Evolutionary conservation across 2,888 invertebrate species (phyloP), one percentile per base, ranked within the genome.

Genomic region (Cosmopolites sordidus): DNA sequence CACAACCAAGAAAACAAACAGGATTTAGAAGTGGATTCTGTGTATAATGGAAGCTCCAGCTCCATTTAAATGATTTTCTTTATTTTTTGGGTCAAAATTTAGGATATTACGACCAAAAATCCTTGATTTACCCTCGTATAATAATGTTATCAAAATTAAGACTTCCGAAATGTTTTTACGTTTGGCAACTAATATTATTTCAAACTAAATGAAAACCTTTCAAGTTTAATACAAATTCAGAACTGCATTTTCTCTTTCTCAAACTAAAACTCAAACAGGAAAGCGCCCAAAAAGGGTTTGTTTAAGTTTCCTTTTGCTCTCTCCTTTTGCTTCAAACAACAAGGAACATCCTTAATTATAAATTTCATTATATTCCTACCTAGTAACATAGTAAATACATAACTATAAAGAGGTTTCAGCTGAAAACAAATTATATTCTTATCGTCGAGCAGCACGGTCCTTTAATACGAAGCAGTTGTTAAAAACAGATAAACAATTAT

Each of bases 221-320:
- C 11, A 33, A 33, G 8, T 33, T 33, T 33, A 33, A 12, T 12
- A 33, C 12, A 12, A 33, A 33, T 33, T 33, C 33, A n/a, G 11
- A 33, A 41, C 14, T 41, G 14, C 41, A 11, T 41, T 41, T 41
- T 11, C 41, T 41, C 38, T 15, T 9, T 3, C 5, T 16, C 41
- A 6, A 41, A 41, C 41, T 41, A 16, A 16, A 41, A 16, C 16
- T 41, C 41, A 16, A 41, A 41, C 14, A 41, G 16, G 41, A 33
- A 33, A n/a, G 33, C 11, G 33, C 33, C 33, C 33, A 33, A 33
- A 33, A 33, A 8, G 33, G 33, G 5, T 33, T 33, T 5, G 5
- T 33, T 33, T 9, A 33, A n/a, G 5, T 33, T 33, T n/a, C 33
- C n/a, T 33, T 12, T 12, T 9, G 12, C n/a, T 33, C 3, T 27